Base-by-base conservation (phyloP, 92 coral and sea anemone species). In the Epizoanthus stellaris region DNA sequence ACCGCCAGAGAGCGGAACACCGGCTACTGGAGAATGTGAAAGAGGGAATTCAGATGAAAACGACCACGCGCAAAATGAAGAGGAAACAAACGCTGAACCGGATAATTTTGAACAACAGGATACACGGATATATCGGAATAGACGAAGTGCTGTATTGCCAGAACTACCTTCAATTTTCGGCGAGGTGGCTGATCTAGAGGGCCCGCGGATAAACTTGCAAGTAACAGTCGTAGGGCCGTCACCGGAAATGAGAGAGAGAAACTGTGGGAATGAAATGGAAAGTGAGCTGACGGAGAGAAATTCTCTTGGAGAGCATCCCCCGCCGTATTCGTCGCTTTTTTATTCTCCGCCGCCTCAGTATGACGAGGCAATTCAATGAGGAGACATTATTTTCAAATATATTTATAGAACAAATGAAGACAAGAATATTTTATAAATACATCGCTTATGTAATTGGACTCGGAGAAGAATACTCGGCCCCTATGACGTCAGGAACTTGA, bases 91-190 rank as follows among this genome's bases (percentile, higher is more conserved):
- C 21, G 17, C 59, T 9, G 83, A 79, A 63, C 83, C 83, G 17
- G 71, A 62, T 40, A 45, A 42, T 79, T 43, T 79, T 79, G 83
- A 79, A 79, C 64, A 47, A 54, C 83, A 79, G 14, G 61, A 79
- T 3, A 21, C 66, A 43, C 43, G 72, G 42, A 64, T 79, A n/a
- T 79, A 63, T 43, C 64, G 83, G 66, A 79, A 79, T 79, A 70
- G 83, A 42, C 60, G 83, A 42, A 79, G 72, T 79, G n/a, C 12
- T 40, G 43, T 9, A 3, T 13, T 64, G 13, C 17, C 53, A 42
- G 83, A 63, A 20, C 20, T 79, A 10, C 83, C 83, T 21, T 76
- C 82, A 17, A 36, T 63, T 45, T 45, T 63, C 25, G 66, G 58
- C 15, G 61, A 5, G 10, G 30, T 56, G 17, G 66, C 47, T 39